A percentile compares a stretch with the other conserved stretches of the same genome.
Evolutionary conservation across 2,797 vertebrate genomes (phyloP).

Genomic region (Caiman crocodilus): DNA sequence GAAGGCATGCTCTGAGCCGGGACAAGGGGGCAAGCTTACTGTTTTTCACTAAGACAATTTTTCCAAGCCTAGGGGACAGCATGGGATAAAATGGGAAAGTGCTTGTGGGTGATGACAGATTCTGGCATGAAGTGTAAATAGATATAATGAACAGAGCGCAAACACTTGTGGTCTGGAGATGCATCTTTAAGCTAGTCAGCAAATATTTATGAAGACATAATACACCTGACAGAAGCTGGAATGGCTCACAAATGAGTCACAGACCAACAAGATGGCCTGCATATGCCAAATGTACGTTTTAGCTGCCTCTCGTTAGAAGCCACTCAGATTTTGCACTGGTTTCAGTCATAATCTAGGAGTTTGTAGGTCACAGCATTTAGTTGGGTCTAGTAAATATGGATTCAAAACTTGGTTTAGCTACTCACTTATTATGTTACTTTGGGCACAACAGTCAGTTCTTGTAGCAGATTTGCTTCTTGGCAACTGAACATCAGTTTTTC

Average conservation of each 20-base stretch:
- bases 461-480: not conserved
- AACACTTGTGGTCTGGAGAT: fast-evolving
- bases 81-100: fast-evolving
- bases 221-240: not conserved
- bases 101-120: fast-evolving
- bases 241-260: not conserved
- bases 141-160: fast-evolving
- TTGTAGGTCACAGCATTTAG: not conserved
- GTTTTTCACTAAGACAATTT: not conserved
- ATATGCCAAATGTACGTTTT: not conserved
- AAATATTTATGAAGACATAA: not conserved
- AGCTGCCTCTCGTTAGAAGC: not conserved
- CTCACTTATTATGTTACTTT: not conserved
- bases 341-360: not conserved
- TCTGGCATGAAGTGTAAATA: fast-evolving
- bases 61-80: fast-evolving
- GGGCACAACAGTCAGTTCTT: not conserved
- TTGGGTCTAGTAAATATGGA: fast-evolving
- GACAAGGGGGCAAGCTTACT: fast-evolving
- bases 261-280: not conserved
- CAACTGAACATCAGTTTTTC: fast-evolving
- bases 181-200: not conserved
- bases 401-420: not conserved
- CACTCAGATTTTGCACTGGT: too few relatives aligned
- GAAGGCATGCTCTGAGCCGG: fast-evolving